phyloP scores from a whole-genome alignment of 2,888 invertebrate species.

The Byasa hedistus region DNA sequence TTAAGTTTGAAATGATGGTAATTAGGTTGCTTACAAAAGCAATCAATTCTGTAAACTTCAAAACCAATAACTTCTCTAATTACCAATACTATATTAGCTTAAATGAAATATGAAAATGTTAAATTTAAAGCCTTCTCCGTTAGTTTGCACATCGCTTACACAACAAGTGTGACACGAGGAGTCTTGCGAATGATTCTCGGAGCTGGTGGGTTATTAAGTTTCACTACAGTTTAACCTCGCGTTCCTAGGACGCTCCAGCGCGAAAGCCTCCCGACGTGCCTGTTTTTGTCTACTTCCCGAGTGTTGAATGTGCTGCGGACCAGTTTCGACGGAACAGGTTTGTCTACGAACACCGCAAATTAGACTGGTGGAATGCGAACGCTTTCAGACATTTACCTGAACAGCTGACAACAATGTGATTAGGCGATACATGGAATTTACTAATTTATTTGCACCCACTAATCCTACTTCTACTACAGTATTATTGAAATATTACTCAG shows the following conservation, averaged over 20 bases:
- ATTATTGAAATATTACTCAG: background rate
- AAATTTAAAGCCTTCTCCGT: slow-evolving; percentile 11
- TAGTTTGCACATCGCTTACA: slow-evolving; percentile 1
- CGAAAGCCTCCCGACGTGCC: slow-evolving; percentile 24
- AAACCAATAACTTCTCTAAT: too few relatives aligned
- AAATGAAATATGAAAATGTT: background rate
- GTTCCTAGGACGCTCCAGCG: slow-evolving; percentile 41
- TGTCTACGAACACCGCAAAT: slow-evolving; percentile 6
- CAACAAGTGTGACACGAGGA: background rate
- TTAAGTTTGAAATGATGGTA: too few relatives aligned
- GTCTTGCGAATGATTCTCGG: slow-evolving; percentile 47
- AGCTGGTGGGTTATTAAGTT: slow-evolving; percentile 57
- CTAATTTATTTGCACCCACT: background rate
- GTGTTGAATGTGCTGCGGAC: slow-evolving; percentile 19
- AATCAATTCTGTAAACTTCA: too few relatives aligned
- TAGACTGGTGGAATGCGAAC: slow-evolving; percentile 3
- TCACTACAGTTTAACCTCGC: slow-evolving; percentile 61
- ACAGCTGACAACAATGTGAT: background rate
- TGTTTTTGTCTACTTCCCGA: slow-evolving; percentile 28
- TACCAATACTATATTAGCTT: too few relatives aligned
- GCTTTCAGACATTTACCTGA: slow-evolving; percentile 1
- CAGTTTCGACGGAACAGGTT: slow-evolving; percentile 13
- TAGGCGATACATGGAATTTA: slow-evolving; percentile 2
- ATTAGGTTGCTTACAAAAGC: too few relatives aligned
- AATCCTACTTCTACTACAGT: background rate